These are phyloP conservation scores for Pandemis cinnamomeana DNA, from an alignment of 2,888 invertebrate species.

Conservation along the genomic window DNA sequence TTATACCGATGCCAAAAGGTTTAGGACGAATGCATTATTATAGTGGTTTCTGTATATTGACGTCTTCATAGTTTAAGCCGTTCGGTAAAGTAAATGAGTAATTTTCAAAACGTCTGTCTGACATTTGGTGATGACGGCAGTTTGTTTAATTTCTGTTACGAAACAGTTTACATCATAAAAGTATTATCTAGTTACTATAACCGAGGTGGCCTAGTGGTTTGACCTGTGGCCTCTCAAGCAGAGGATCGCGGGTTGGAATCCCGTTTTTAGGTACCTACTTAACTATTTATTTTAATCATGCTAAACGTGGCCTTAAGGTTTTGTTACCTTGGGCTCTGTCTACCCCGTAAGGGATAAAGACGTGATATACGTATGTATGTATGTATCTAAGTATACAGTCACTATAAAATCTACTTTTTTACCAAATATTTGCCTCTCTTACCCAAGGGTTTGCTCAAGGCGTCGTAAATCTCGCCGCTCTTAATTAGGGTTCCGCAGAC, in stretches of 20 bases:
- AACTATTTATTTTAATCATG: too few species aligned
- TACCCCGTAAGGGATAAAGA: too few species aligned
- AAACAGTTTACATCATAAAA: background rate
- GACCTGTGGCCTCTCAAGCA: too few species aligned
- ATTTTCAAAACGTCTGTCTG: background rate
- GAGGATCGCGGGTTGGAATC: too few species aligned
- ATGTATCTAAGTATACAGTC: background rate
- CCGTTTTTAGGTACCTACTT: too few species aligned
- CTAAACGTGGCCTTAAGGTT: too few species aligned
- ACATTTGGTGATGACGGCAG: constrained; percentile 9
- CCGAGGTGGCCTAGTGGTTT: too few species aligned
- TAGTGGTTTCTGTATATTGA: background rate
- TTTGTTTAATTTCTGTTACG: constrained; percentile 1
- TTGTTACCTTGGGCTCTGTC: too few species aligned
- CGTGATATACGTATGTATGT: too few species aligned
- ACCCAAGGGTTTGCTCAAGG: constrained; percentile 52
- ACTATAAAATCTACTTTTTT: constrained; percentile 13
- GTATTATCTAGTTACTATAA: background rate
- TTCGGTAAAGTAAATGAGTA: background rate
- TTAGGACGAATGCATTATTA: background rate
- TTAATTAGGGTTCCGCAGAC: constrained; percentile 58
- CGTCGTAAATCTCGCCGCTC: constrained; percentile 57
- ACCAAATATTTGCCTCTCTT: constrained; percentile 15
- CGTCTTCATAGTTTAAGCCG: background rate
- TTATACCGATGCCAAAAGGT: background rate